Percentiles rank a stretch among this genome's conserved stretches.
Conservation (phyloP, 2,888 invertebrate species). For the Rhagium mordax region DNA sequence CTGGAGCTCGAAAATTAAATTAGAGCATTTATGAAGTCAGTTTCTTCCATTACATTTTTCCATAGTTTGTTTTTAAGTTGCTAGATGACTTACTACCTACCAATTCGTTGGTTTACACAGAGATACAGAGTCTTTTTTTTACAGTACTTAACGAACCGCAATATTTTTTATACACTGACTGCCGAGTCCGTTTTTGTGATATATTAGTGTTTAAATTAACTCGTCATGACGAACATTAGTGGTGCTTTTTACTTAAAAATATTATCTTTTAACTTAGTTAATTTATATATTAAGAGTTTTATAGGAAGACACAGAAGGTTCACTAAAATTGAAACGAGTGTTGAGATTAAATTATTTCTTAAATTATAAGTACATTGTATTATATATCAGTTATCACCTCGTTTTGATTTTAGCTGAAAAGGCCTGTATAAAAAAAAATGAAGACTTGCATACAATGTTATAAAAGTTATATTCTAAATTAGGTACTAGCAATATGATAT, state of each 20-base stretch:
- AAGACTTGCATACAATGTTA: constrained; percentile 18
- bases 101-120: not conserved
- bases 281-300: not conserved
- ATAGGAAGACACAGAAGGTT: not conserved
- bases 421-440: not conserved
- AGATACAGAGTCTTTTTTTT: not conserved
- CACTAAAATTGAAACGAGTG: constrained; percentile 7
- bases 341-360: not conserved
- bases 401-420: constrained; percentile 9
- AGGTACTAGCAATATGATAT: constrained; percentile 29
- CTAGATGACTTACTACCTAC: not conserved
- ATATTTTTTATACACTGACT: constrained; percentile 49
- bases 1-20: not conserved
- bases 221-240: constrained; percentile 44
- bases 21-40: not conserved
- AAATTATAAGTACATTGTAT: not conserved
- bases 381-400: not conserved
- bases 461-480: constrained; percentile 36
- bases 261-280: constrained; percentile 13
- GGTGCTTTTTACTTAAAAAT: constrained; percentile 47
- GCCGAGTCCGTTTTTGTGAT: constrained; percentile 51
- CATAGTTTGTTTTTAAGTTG: not conserved
- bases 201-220: constrained; percentile 49
- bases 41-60: not conserved
- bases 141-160: constrained; percentile 37